These are phyloP conservation scores for Pseudochirops corinnae DNA, from an alignment of 2,797 vertebrate species.

Conservation along the genomic window DNA sequence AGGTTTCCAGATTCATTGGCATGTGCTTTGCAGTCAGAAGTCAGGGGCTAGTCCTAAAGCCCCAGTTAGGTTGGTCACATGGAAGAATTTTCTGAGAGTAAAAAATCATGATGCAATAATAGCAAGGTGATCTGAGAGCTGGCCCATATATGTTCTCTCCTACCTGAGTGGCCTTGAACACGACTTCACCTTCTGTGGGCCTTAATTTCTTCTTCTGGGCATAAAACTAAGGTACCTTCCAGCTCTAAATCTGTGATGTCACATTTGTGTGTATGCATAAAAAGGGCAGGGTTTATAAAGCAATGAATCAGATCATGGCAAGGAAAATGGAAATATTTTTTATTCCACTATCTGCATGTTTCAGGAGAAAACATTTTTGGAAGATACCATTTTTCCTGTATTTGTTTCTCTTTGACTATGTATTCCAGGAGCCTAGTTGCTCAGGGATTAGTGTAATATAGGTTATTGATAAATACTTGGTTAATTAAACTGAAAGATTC, in stretches of 20 bases:
- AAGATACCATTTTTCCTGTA: neutral
- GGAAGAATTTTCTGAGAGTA: conserved; percentile 35
- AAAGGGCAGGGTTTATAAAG: neutral
- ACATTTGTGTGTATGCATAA: neutral
- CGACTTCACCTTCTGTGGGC: neutral
- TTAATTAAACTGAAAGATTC: neutral
- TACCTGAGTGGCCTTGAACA: neutral
- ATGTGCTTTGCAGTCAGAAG: conserved; percentile 6
- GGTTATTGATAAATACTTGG: neutral
- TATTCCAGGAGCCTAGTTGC: neutral
- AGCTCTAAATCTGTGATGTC: neutral
- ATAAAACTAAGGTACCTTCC: neutral
- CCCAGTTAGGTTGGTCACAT: conserved; percentile 16
- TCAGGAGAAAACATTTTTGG: neutral
- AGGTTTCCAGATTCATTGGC: conserved; percentile 18
- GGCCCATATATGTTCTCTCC: neutral
- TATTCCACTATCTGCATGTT: conserved; percentile 20
- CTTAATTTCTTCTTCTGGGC: neutral
- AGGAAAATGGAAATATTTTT: conserved; percentile 25
- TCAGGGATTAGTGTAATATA: neutral
- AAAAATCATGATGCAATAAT: neutral
- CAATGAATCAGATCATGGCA: conserved; percentile 23
- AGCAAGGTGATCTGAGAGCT: neutral
- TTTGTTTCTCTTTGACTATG: neutral
- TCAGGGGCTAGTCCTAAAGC: conserved; percentile 24